Evolutionary conservation across 2,797 vertebrate species (phyloP).

Genomic region (Hippoglossus hippoglossus): DNA sequence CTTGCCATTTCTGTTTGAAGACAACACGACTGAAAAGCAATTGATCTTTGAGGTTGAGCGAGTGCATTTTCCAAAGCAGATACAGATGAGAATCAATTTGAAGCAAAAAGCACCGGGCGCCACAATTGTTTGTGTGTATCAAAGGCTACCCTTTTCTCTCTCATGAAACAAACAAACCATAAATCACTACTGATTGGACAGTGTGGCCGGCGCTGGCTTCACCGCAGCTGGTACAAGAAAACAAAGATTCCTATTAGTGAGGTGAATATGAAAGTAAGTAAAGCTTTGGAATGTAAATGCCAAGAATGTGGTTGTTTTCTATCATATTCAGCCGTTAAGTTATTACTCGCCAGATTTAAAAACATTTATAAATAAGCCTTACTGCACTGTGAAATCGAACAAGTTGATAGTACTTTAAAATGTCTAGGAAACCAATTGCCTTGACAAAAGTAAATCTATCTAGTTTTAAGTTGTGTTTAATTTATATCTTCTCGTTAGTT

Average conservation of each 20-base stretch:
- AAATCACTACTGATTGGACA: constrained; percentile 77
- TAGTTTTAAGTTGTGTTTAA: too few relatives aligned
- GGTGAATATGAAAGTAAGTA: constrained; percentile 39
- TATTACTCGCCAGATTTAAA: background rate
- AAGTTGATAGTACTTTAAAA: background rate
- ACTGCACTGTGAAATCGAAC: too few relatives aligned
- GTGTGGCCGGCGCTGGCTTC: constrained; percentile 33
- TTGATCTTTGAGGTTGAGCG: constrained; percentile 72
- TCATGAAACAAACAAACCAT: constrained; percentile 79
- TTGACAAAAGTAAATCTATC: too few relatives aligned
- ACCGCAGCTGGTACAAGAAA: constrained; percentile 37
- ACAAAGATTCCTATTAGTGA: constrained; percentile 49
- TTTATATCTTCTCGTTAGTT: too few relatives aligned
- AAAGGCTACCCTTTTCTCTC: constrained; percentile 67
- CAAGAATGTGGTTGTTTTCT: constrained; percentile 15
- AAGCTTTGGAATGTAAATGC: constrained; percentile 36
- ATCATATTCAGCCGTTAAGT: background rate
- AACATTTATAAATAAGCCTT: background rate
- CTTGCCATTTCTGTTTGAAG: background rate
- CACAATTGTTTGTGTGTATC: constrained; percentile 71
- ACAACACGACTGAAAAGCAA: constrained; percentile 55
- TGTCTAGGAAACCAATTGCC: too few relatives aligned
- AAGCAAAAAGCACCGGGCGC: constrained; percentile 61
- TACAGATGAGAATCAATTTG: constrained; percentile 77
- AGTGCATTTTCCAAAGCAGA: constrained; percentile 75